phyloP scores from a whole-genome alignment of 2,113 vertebrate genomes.

The Trematocara variabile region DNA sequence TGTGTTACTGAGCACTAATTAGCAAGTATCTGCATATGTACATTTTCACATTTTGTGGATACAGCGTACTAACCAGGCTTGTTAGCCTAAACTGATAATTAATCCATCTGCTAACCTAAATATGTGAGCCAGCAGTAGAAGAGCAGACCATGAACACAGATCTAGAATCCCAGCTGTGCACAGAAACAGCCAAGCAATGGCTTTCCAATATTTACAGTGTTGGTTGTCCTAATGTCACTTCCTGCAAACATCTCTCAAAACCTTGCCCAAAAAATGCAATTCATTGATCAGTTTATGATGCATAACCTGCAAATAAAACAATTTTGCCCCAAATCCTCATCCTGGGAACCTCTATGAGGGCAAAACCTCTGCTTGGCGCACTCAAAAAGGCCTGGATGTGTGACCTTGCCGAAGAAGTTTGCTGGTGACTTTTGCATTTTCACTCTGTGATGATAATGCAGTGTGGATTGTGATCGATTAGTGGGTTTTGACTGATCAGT shows the following conservation, averaged over 20 bases:
- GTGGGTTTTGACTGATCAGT: not conserved
- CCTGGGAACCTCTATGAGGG: not conserved
- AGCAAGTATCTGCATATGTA: not conserved
- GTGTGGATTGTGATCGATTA: not conserved
- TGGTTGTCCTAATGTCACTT: not conserved
- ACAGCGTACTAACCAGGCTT: not conserved
- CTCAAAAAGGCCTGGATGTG: not conserved
- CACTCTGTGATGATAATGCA: not conserved
- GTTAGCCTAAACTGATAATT: not conserved
- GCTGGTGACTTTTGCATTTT: not conserved
- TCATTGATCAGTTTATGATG: not conserved
- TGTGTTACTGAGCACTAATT: not conserved
- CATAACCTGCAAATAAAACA: not conserved
- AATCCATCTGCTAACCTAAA: not conserved
- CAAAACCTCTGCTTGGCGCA: not conserved
- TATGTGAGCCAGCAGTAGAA: not conserved
- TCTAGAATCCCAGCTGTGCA: not conserved
- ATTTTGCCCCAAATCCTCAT: not conserved
- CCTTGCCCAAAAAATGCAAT: not conserved
- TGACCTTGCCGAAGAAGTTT: not conserved
- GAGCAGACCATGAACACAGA: not conserved
- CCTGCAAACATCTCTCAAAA: not conserved
- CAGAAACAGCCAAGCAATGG: not conserved
- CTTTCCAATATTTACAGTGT: not conserved
- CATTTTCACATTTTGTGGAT: fast-evolving